Base-by-base conservation (phyloP, 2,888 invertebrate species). In the Tenthredo distinguenda region DNA sequence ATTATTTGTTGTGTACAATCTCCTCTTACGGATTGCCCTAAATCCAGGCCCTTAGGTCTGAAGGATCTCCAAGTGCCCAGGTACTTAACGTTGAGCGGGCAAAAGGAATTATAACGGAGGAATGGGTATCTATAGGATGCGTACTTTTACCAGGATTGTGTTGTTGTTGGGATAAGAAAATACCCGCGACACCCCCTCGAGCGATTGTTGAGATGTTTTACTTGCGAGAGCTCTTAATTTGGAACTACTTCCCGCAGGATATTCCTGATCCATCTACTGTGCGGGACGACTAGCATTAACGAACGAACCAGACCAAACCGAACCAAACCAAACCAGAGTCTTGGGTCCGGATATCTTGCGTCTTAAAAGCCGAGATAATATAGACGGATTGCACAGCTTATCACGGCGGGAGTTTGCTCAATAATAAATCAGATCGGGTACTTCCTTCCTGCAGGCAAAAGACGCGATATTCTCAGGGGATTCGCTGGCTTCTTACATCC, bases 391-490 rank as follows among this genome's bases (percentile, higher is more conserved):
- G 83, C 31, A 83, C 83, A 68, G 83, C 68, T 83, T 68, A 83
- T 83, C 65, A 71, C 81, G 81, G 43, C 81, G 43, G 85, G 68
- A 40, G 71, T 84, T 86, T 88, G 90, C 89, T 93, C 90, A 92
- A 93, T 93, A 92, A 93, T 93, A 91, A 92, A 93, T 91, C 88
- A 88, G 89, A 88, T 89, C 86, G 91, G 90, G 89, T 88, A 89
- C 91, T 91, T 90, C 91, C 91, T 91, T 90, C 88, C 86, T 88
- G 87, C 88, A 88, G 89, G 65, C 83, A 72, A 83, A 85, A 86
- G 72, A 86, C 58, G 84, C 65, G 83, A 82, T 89, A 88, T 91
- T 90, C 90, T 90, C 90, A 77, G 87, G 92, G 92, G 91, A 89
- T 88, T 89, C 89, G 90, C 90, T 89, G 90, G 88, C 91, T 91